Percentiles rank a stretch among this genome's conserved stretches.
Evolutionary conservation across 2,888 invertebrate genomes (phyloP).

Genomic region (Scelioninae gen. 1): DNA sequence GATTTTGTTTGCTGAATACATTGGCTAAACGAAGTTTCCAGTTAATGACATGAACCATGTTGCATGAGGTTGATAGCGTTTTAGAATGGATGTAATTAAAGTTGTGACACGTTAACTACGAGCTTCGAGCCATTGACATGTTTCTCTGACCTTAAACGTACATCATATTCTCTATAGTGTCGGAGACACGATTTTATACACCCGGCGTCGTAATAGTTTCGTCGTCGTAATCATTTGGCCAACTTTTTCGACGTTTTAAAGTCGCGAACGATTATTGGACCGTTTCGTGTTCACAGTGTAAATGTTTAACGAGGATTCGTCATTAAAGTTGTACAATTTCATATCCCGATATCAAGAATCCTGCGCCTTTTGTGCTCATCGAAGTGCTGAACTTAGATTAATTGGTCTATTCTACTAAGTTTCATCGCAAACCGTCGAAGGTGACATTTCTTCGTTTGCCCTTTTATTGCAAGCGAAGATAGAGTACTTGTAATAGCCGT

Average conservation of each 20-base stretch:
- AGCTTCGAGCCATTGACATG: slow-evolving; percentile 75
- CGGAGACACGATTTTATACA: neutral
- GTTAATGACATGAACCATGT: slow-evolving; percentile 57
- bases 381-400: slow-evolving; percentile 72
- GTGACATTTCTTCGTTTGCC: too few species aligned
- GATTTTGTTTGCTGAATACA: slow-evolving; percentile 43
- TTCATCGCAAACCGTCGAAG: too few species aligned
- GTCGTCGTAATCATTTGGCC: neutral
- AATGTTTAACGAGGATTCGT: slow-evolving; percentile 36
- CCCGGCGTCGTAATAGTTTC: neutral
- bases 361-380: slow-evolving; percentile 51
- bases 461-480: too few species aligned
- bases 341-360: slow-evolving; percentile 60
- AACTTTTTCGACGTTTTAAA: neutral
- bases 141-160: slow-evolving; percentile 75
- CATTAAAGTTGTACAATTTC: slow-evolving; percentile 40
- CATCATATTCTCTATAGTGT: slow-evolving; percentile 73
- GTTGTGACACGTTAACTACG: slow-evolving; percentile 82
- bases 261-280: slow-evolving; percentile 4
- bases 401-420: too few species aligned
- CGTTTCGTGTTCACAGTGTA: slow-evolving; percentile 20
- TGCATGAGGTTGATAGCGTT: slow-evolving; percentile 69
- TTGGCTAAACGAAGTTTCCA: slow-evolving; percentile 45
- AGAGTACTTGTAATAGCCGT: too few species aligned
- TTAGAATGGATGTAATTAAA: slow-evolving; percentile 83